Percentiles rank a stretch among this genome's conserved stretches.
Conservation (phyloP, 2,797 vertebrate species). For the Megaceryle alcyon region DNA sequence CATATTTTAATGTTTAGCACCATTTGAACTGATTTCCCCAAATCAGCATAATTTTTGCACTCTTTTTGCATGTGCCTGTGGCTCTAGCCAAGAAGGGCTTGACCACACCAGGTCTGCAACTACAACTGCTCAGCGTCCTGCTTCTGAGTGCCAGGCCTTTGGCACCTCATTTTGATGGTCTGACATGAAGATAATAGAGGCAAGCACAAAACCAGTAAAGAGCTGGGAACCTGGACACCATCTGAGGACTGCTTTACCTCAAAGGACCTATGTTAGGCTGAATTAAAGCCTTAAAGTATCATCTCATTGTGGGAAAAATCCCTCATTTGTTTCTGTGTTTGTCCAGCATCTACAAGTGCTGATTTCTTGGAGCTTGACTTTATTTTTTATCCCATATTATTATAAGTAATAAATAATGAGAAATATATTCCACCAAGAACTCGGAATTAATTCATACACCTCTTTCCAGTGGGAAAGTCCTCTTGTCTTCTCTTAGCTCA, state of each 20-base stretch:
- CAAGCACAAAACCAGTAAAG: background rate
- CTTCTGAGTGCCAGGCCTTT: background rate
- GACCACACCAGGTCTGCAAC: background rate
- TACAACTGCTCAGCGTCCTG: background rate
- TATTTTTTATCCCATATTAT: background rate
- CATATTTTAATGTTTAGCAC: background rate
- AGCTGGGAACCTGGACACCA: background rate
- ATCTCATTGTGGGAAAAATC: fast-evolving
- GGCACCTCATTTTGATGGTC: background rate
- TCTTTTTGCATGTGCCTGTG: background rate
- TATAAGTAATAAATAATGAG: background rate
- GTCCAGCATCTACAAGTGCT: background rate
- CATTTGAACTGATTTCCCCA: background rate
- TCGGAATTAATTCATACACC: background rate
- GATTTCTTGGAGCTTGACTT: background rate
- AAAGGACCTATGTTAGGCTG: background rate
- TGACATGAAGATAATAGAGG: background rate
- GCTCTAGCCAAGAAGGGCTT: background rate
- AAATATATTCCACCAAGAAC: background rate
- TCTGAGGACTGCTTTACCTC: background rate
- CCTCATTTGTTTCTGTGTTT: background rate
- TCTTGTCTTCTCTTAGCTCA: background rate
- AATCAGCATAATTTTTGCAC: background rate
- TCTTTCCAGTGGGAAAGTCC: background rate
- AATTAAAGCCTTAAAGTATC: background rate